Conservation (phyloP, 2,113 vertebrate species). For the Drymodes brunneopygia region DNA sequence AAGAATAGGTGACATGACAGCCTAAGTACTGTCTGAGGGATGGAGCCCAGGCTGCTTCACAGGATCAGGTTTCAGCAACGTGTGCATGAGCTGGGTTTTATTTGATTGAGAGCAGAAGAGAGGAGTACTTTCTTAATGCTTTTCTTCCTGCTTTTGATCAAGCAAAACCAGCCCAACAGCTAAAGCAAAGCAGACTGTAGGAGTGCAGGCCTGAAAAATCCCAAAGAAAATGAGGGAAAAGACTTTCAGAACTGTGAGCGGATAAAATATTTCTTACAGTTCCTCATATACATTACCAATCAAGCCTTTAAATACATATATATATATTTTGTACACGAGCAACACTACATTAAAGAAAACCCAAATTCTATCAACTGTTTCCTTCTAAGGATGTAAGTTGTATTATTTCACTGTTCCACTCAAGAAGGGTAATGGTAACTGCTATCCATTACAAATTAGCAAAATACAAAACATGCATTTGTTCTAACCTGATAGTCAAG, state of each 20-base stretch:
- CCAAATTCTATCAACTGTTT: neutral
- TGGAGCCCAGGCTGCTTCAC: neutral
- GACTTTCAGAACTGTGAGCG: neutral
- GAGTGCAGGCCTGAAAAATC: neutral
- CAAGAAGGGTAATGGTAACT: neutral
- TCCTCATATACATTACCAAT: neutral
- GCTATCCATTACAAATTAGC: neutral
- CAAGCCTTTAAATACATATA: neutral
- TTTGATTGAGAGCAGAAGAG: neutral
- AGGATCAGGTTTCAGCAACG: fast-evolving
- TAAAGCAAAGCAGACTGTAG: neutral
- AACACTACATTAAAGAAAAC: neutral
- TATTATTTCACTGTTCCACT: neutral
- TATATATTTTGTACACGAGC: neutral
- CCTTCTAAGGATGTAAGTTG: neutral
- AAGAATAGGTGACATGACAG: neutral
- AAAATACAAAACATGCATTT: neutral
- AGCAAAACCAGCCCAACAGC: neutral
- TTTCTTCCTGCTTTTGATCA: neutral
- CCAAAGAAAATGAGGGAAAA: neutral
- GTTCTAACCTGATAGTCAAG: neutral
- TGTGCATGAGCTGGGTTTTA: neutral
- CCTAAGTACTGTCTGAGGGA: neutral
- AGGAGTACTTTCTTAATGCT: neutral
- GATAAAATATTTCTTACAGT: neutral